These are phyloP conservation scores for Mylabris sibirica DNA, from an alignment of 2,888 invertebrate genomes.

Conservation along the genomic window DNA sequence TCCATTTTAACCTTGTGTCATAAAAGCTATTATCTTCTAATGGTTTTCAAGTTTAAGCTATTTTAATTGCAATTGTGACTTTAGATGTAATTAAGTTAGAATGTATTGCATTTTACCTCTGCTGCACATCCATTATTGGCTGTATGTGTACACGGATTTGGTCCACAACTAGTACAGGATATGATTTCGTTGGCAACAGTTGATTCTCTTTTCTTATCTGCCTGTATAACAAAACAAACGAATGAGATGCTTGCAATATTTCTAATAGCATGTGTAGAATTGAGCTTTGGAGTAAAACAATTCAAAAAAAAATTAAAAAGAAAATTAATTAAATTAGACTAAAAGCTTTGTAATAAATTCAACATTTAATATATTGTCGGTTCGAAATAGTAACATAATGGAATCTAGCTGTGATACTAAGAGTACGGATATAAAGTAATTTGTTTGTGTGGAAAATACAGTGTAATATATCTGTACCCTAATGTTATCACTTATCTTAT, in stretches of 20 bases:
- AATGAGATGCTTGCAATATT: not conserved
- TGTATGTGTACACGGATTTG: slow-evolving; percentile 85
- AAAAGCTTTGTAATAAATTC: not conserved
- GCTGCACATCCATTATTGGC: slow-evolving; percentile 87
- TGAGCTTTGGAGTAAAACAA: not conserved
- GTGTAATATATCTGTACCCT: too few species aligned
- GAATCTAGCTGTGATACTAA: not conserved
- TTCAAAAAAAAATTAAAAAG: not conserved
- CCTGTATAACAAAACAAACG: slow-evolving; percentile 64
- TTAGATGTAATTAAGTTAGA: not conserved
- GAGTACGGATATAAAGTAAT: not conserved
- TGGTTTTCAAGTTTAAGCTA: not conserved
- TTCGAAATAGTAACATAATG: not conserved
- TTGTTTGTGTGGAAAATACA: too few species aligned
- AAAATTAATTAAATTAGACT: not conserved
- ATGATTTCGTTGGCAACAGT: slow-evolving; percentile 82
- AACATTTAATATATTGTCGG: too few species aligned
- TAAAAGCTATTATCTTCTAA: not conserved
- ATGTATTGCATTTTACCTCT: slow-evolving; percentile 68
- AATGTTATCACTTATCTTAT: not conserved
- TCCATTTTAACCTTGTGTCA: not conserved
- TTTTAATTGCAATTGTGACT: not conserved
- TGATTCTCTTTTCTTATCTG: slow-evolving; percentile 84
- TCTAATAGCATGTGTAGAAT: slow-evolving; percentile 2
- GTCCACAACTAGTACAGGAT: slow-evolving; percentile 82